A percentile compares a stretch with the other conserved stretches of the same genome.
Evolutionary conservation across 2,113 vertebrate genomes (phyloP).

Genomic region (Prionailurus viverrinus): DNA sequence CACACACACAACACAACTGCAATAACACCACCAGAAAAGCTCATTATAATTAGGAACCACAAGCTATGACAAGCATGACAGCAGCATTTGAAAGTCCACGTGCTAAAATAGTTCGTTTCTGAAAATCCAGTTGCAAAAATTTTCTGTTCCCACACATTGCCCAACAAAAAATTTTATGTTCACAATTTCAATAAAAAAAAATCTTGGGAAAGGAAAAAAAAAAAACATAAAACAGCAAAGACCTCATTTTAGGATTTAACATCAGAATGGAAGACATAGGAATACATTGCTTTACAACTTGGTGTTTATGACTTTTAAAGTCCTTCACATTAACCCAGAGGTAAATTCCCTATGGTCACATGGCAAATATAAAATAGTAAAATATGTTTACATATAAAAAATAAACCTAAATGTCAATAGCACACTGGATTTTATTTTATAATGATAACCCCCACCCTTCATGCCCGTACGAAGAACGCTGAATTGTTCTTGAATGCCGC

Average conservation of each 20-base stretch:
- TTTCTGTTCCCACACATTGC: background rate
- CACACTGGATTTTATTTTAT: background rate
- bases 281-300: background rate
- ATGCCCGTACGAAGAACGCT: accelerated
- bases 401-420: background rate
- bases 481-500: background rate
- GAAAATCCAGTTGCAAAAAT: constrained; percentile 14
- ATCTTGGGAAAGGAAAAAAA: background rate
- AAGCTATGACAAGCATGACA: constrained; percentile 22
- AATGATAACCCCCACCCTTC: background rate
- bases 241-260: background rate
- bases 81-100: background rate
- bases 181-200: background rate
- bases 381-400: constrained; percentile 52
- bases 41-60: constrained; percentile 44
- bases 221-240: constrained; percentile 1
- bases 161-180: background rate
- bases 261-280: background rate
- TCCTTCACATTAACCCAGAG: background rate
- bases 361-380: background rate
- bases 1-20: constrained; percentile 47
- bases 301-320: background rate
- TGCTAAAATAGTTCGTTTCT: constrained; percentile 2
- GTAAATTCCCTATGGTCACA: background rate
- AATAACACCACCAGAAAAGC: constrained; percentile 70